These are phyloP conservation scores for Temnothorax curvispinosus DNA, from an alignment of 1,140 invertebrate species.

Conservation along the genomic window DNA sequence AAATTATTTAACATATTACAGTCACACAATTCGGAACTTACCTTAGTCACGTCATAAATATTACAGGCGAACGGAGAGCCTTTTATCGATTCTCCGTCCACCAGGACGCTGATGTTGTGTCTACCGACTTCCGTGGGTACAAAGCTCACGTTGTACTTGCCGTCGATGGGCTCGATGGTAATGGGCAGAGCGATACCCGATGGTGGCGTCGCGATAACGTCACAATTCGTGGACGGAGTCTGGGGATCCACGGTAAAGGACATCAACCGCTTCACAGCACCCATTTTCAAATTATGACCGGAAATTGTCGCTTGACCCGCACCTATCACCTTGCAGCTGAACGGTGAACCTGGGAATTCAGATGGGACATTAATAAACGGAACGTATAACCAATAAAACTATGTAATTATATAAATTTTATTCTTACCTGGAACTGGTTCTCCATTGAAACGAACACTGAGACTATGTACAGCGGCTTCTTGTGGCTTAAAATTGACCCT, in stretches of 20 bases:
- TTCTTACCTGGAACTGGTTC: slow-evolving; percentile 93
- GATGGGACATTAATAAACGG: not conserved
- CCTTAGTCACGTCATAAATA: slow-evolving; percentile 95
- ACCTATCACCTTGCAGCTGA: slow-evolving; percentile 92
- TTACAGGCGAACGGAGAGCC: slow-evolving; percentile 97
- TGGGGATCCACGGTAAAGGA: slow-evolving; percentile 88
- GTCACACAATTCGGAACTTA: slow-evolving; percentile 79
- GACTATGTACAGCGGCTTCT: slow-evolving; percentile 94
- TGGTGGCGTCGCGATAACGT: slow-evolving; percentile 92
- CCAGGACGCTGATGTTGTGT: slow-evolving; percentile 92
- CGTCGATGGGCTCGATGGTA: slow-evolving; percentile 87
- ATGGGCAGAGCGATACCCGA: slow-evolving; percentile 91
- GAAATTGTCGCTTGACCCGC: slow-evolving; percentile 87
- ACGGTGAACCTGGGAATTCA: slow-evolving; percentile 91
- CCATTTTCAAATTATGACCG: slow-evolving; percentile 88
- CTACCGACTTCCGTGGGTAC: slow-evolving; percentile 94
- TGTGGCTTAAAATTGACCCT: slow-evolving; percentile 98
- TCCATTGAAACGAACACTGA: slow-evolving; percentile 98
- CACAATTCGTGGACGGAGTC: slow-evolving; percentile 84
- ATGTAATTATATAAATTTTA: not conserved
- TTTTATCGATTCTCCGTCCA: slow-evolving; percentile 93
- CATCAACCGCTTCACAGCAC: slow-evolving; percentile 87
- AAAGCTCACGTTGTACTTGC: slow-evolving; percentile 91
- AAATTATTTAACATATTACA: not conserved
- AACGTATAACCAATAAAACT: not conserved